Percentiles rank a stretch among this genome's conserved stretches.
Evolutionary conservation across 2,113 vertebrate species (phyloP).

Genomic region (Antechinus stuartii): DNA sequence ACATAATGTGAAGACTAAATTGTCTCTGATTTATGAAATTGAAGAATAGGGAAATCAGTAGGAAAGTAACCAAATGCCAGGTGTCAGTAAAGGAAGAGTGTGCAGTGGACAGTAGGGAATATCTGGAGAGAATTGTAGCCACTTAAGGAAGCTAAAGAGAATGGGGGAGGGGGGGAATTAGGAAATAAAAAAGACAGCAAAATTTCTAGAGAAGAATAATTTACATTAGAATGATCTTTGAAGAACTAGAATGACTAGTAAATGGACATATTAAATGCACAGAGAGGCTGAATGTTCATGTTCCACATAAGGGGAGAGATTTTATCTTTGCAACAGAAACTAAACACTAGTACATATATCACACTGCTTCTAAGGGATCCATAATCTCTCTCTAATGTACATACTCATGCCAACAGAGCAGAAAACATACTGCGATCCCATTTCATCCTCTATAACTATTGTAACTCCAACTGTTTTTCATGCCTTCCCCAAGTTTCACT

Average conservation of each 20-base stretch:
- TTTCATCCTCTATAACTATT: background rate
- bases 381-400: background rate
- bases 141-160: background rate
- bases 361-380: background rate
- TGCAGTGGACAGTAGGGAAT: background rate
- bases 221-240: background rate
- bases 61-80: conserved; percentile 49
- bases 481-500: background rate
- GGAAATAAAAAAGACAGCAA: background rate
- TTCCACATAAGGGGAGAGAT: background rate
- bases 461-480: background rate
- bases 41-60: conserved; percentile 35
- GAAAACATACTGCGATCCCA: background rate
- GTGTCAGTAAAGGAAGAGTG: conserved; percentile 54
- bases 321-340: background rate
- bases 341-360: background rate
- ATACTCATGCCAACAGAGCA: background rate
- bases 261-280: background rate
- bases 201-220: background rate
- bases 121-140: background rate
- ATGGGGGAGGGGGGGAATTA: background rate
- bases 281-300: background rate
- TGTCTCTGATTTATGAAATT: conserved; percentile 47
- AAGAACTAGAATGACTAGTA: background rate
- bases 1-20: conserved; percentile 53